Evolutionary conservation across 64 coral and sea anemone genomes (phyloP).

Genomic region (Montipora foliosa): DNA sequence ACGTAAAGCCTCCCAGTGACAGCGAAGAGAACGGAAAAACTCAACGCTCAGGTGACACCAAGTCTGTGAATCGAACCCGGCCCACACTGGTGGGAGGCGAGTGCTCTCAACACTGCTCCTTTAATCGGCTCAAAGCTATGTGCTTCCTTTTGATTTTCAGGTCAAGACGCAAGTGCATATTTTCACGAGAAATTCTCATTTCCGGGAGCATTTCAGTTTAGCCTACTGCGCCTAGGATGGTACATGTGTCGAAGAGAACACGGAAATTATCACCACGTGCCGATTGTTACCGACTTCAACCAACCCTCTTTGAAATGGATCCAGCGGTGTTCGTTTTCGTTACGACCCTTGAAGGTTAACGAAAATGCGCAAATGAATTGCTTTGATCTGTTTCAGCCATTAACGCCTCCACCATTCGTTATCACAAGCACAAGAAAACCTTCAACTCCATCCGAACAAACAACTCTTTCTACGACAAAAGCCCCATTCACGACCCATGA

Average conservation of each 20-base stretch:
- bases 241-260: conserved; percentile 66
- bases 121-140: too few species aligned
- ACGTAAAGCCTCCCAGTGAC: too few species aligned
- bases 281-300: conserved; percentile 51
- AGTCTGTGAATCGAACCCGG: too few species aligned
- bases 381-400: conserved; percentile 4
- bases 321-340: conserved; percentile 65
- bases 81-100: too few species aligned
- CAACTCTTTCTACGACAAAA: neutral
- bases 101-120: too few species aligned
- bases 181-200: conserved; percentile 5
- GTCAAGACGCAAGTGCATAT: neutral
- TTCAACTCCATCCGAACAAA: neutral
- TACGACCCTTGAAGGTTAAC: conserved; percentile 35
- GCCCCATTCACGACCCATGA: neutral
- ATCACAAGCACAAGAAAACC: neutral
- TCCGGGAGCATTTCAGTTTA: conserved; percentile 77
- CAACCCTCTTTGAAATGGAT: neutral
- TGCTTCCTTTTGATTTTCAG: neutral
- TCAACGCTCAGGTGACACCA: too few species aligned
- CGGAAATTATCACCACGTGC: conserved; percentile 10
- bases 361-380: conserved; percentile 80
- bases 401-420: neutral
- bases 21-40: too few species aligned
- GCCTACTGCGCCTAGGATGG: conserved; percentile 69